Conservation (phyloP, 1,140 invertebrate genomes). For the Brachionus rubens region DNA sequence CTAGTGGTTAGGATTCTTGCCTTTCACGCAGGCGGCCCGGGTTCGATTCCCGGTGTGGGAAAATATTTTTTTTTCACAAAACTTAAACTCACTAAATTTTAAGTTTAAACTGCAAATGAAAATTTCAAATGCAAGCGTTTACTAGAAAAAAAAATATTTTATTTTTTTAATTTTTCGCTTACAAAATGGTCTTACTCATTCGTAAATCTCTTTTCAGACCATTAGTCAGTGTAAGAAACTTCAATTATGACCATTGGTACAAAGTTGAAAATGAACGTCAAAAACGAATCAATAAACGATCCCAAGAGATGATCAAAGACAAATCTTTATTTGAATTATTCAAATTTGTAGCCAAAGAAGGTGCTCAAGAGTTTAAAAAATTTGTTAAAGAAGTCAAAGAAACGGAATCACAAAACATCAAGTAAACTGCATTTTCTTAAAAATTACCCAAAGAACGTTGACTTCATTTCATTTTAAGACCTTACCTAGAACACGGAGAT, state of each 20-base stretch:
- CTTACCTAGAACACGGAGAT: slow-evolving; percentile 51
- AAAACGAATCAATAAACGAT: neutral
- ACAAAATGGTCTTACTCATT: too few relatives aligned
- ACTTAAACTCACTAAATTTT: too few relatives aligned
- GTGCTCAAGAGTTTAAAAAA: slow-evolving; percentile 4
- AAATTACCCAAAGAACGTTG: neutral
- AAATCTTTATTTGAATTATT: slow-evolving; percentile 16
- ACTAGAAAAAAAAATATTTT: too few relatives aligned
- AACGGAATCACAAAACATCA: neutral
- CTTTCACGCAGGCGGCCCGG: too few relatives aligned
- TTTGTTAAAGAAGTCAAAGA: slow-evolving; percentile 18
- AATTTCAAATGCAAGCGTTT: too few relatives aligned
- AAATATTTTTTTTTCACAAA: too few relatives aligned
- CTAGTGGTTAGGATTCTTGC: too few relatives aligned
- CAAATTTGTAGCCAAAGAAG: slow-evolving; percentile 31
- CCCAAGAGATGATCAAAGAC: neutral
- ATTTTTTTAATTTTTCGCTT: too few relatives aligned
- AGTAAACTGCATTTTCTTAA: neutral
- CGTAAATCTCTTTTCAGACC: neutral
- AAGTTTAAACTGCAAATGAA: too few relatives aligned
- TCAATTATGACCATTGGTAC: slow-evolving; percentile 29
- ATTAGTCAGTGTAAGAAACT: neutral
- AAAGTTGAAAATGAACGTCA: slow-evolving; percentile 34
- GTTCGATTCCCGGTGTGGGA: too few relatives aligned
- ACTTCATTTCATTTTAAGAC: neutral